Base-by-base conservation (phyloP, 2,113 vertebrate genomes). In the Chaetodon auriga region DNA sequence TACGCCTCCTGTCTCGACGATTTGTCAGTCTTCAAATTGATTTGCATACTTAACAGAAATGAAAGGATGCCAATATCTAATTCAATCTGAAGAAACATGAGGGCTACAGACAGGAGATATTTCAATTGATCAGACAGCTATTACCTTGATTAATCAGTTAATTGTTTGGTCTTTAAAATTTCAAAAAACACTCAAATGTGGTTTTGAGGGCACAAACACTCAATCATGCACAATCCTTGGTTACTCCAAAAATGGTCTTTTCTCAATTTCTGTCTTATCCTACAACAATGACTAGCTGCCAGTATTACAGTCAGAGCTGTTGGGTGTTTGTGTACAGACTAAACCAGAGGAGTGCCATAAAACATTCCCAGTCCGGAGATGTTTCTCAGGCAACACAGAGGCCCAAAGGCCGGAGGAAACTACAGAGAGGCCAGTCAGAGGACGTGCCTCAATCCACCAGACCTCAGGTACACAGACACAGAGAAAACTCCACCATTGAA, bases 341-440 rank as follows among this genome's bases (percentile, higher is more conserved):
- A 95, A 97, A 69, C 95, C 96, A 96, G 3, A 96, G 95, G 86
- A 93, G 91, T 41, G 92, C 93, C 80, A 95, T 97, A 68, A 97
- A 95, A 76, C 96, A 97, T 46, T 98, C 97, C 11, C 94, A 96
- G 25, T 97, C 97, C 0, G 96, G 95, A 7, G 97, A 97, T 35
- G 93, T 94, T 68, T 95, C 96, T 82, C 96, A 96, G 91, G 95
- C 96, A 1, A 78, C 90, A 4, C 95, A 95, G 64, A 95, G 87
- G 8, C 96, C 96, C 79, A 95, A 90, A 64, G 94, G 92, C 77
- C 93, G 93, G 14, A 95, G 95, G 60, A 94, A 92, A 23, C 93
- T 97, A 70, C 96, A 97, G 54, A 84, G 96, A 70, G 97, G 97
- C 70, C 97, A 95, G 84, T 98, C 97, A 0, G 96, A 96, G 60